Base-by-base conservation (phyloP, 2,113 vertebrate genomes). In the Chloropsis hardwickii region DNA sequence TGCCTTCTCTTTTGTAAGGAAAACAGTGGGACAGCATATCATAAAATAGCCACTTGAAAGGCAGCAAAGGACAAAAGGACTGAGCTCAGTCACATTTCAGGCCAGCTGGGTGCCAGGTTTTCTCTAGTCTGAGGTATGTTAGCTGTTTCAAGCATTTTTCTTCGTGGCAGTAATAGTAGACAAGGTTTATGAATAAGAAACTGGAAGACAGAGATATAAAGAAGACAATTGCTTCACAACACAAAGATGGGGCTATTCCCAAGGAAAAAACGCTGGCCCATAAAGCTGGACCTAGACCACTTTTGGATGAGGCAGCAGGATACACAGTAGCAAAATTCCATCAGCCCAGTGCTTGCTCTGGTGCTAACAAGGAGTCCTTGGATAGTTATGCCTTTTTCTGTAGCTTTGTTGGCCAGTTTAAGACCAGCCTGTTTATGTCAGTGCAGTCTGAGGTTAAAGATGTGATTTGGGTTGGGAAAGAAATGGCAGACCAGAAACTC, bases 191-290 rank as follows among this genome's bases (percentile, higher is more conserved):
- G 10, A 78, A 37, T 58, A 70, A 51, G 51, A 74, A 56, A 53
- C 27, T 29, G 45, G 77, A 86, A 74, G 27, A 66, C 5, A 33
- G 47, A 50, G 31, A 31, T 17, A 31, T 28, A 56, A 50, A 92
- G 40, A 44, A 12, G 19, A 33, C 11, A 10, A 39, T 50, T 90
- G 12, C 44, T 86, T 42, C 60, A 39, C 14, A 76, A 24, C 28
- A 76, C n/a, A 73, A 42, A 54, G 5, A 18, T 50, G 45, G 10
- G 40, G 31, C 28, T 93, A 8, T 64, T 70, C 69, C 65, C 57
- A 53, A 33, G 48, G 24, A 54, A 51, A 47, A 87, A 69, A 48
- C 0, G 0, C 9, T 53, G 50, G 20, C 14, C 45, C 2, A 10
- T 18, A 47, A 35, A 65, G 9, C 24, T 72, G 28, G 48, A 65